Percentiles rank a stretch among this genome's conserved stretches.
These are phyloP conservation scores for Icerya purchasi DNA, from an alignment of 2,888 invertebrate genomes.

Conservation along the genomic window DNA sequence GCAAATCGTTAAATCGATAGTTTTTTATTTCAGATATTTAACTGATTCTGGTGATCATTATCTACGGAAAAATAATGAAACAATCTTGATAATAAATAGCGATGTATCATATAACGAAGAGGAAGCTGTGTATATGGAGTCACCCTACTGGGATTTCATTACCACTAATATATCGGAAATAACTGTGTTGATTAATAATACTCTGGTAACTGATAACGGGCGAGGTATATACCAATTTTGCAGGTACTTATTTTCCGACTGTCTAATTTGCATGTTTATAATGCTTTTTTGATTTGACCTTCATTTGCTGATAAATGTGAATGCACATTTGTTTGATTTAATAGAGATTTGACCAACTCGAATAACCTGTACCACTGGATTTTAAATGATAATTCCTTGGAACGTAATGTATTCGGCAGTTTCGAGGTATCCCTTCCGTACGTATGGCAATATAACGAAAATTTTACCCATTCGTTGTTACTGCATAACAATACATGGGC, in stretches of 20 bases:
- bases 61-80: constrained; percentile 68
- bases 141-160: constrained; percentile 34
- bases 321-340: no score
- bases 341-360: constrained; percentile 73
- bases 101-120: constrained; percentile 57
- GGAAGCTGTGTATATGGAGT: constrained; percentile 60
- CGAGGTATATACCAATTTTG: constrained; percentile 74
- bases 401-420: constrained; percentile 66
- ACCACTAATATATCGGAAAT: constrained; percentile 80
- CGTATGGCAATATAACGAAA: constrained; percentile 87
- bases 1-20: no score
- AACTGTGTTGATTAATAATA: constrained; percentile 67
- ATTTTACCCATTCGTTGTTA: constrained; percentile 74
- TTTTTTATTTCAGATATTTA: constrained; percentile 46
- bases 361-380: constrained; percentile 95
- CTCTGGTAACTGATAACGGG: constrained; percentile 66
- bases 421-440: constrained; percentile 76
- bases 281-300: not conserved
- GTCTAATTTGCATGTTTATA: not conserved
- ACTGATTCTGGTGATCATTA: constrained; percentile 71
- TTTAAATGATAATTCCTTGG: constrained; percentile 63
- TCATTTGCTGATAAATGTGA: not conserved
- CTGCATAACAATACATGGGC: constrained; percentile 73
- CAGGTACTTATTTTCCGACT: constrained; percentile 21
- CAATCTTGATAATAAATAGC: constrained; percentile 53